Evolutionary conservation across 2,797 vertebrate species (phyloP), one percentile per base, ranked within the genome.

Genomic region (Pteropus rufus): DNA sequence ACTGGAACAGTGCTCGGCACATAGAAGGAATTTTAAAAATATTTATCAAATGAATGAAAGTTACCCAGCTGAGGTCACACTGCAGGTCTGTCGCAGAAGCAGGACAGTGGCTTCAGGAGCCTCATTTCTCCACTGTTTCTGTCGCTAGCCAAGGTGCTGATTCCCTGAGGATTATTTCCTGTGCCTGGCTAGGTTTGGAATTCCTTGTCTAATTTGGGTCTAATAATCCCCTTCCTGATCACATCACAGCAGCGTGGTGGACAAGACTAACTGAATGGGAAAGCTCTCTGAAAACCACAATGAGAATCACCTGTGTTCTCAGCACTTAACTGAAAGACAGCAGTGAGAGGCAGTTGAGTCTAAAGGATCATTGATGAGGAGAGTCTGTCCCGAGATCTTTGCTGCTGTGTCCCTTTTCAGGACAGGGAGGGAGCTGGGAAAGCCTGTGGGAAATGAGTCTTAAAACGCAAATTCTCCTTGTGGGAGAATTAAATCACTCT

Each of bases 141-240:
- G 76, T 79, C 89, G 49, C 52, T 79, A 52, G 44, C 70, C 62
- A 82, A 54, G 36, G 31, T 67, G 24, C 62, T n/a, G 69, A 77
- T 24, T 56, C 41, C 72, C 41, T 34, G 18, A 91, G 46, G 52
- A n/a, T n/a, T n/a, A 58, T 64, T 87, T 31, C 12, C 12, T 31
- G 49, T 26, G 16, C 56, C 79, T 29, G 52, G 14, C 19, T 46
- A 41, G 49, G 36, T 49, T 41, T 64, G 58, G n/a, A 73, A 31
- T 36, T 86, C 36, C 84, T 90, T 11, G 81, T 95, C 58, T 75
- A n/a, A 44, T 21, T 67, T 39, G 44, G 70, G 1, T 62, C 36
- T 65, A 16, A 36, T 26, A 7, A 36, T 79, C 34, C 69, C 41
- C 49, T 67, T 54, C 18, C 56, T 23, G 69, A 41, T 67, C 73